Evolutionary conservation across 53 echinoderm and acorn worm species (phyloP).

Genomic region (Echinarachnius parma): DNA sequence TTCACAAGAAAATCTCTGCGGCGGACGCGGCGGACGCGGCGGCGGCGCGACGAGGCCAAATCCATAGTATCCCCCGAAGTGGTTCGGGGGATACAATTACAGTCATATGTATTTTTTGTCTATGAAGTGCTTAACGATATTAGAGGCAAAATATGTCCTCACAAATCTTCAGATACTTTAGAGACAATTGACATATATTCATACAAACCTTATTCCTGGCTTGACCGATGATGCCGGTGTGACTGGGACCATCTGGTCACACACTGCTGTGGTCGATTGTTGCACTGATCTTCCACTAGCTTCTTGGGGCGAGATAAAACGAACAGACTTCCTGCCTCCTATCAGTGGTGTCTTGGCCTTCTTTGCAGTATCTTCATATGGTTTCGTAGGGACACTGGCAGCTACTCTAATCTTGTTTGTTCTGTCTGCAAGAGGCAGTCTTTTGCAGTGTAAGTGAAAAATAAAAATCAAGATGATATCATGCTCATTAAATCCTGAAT

Average conservation of each 20-base stretch:
- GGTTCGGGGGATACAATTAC: too few relatives aligned
- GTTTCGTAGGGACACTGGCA: too few relatives aligned
- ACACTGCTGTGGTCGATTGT: neutral
- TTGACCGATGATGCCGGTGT: conserved; percentile 8
- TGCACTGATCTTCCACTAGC: neutral
- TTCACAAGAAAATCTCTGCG: too few relatives aligned
- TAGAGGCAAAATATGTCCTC: neutral
- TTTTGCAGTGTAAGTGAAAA: neutral
- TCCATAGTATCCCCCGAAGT: too few relatives aligned
- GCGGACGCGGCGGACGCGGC: too few relatives aligned
- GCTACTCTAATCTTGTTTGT: neutral
- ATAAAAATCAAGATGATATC: neutral
- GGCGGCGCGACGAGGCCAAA: too few relatives aligned
- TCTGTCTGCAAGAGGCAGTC: neutral
- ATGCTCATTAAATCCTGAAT: too few relatives aligned
- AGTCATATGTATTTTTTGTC: too few relatives aligned
- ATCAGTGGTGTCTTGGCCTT: neutral
- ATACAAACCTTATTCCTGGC: neutral
- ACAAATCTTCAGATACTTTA: neutral
- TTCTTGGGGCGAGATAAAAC: conserved; percentile 24
- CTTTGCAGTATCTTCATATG: neutral
- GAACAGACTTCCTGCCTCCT: conserved; percentile 13
- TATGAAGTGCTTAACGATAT: too few relatives aligned
- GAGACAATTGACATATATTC: neutral
- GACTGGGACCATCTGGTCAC: neutral